Conservation (phyloP, 92 coral and sea anemone species). For the Nematostella vectensis region DNA sequence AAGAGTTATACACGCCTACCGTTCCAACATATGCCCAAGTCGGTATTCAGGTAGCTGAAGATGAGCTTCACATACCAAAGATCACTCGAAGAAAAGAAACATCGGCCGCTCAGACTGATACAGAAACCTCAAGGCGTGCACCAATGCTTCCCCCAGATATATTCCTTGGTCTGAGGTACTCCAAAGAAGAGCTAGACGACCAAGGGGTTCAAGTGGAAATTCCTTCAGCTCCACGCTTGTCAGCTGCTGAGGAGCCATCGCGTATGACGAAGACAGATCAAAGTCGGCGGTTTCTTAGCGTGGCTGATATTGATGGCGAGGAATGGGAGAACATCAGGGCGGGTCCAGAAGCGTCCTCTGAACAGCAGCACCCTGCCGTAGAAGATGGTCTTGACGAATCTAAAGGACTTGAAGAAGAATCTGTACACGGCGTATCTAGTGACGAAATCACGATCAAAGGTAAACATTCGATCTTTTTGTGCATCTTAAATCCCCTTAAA, state of each 20-base stretch:
- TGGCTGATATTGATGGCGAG: constrained; percentile 74
- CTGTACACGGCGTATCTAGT: too few relatives aligned
- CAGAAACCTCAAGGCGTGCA: constrained; percentile 6
- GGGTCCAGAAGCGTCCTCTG: constrained; percentile 13
- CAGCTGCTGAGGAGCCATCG: not conserved
- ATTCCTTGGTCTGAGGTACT: constrained; percentile 45
- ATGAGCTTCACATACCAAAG: not conserved
- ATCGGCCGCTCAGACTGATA: not conserved
- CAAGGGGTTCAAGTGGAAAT: constrained; percentile 2
- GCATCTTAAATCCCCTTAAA: not conserved
- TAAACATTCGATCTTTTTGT: not conserved
- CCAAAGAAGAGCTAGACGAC: constrained; percentile 8
- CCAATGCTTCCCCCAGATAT: constrained; percentile 75
- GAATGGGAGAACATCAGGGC: constrained; percentile 50
- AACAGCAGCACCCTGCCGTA: not conserved
- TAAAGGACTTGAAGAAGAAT: not conserved
- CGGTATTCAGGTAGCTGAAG: constrained; percentile 1
- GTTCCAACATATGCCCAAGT: constrained; percentile 5
- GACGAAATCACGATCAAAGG: constrained; percentile 5
- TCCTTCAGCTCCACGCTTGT: not conserved
- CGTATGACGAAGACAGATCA: not conserved
- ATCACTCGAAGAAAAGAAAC: not conserved
- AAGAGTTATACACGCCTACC: not conserved
- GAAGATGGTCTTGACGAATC: constrained; percentile 5
- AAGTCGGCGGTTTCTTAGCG: constrained; percentile 72